Conservation (phyloP, 2,888 invertebrate species). For the Abrostola tripartita region DNA sequence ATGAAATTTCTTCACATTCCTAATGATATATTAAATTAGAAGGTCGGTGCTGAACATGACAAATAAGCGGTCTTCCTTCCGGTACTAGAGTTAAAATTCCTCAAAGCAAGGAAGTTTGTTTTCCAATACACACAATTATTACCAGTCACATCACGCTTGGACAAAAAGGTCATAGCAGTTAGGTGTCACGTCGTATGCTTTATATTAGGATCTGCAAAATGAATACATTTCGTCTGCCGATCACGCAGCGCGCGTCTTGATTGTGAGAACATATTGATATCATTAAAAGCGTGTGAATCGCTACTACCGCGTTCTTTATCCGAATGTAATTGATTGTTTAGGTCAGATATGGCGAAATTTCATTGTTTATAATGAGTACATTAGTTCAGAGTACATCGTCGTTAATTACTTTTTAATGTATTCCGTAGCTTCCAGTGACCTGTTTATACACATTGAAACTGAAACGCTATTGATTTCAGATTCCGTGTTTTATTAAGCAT, state of each 20-base stretch:
- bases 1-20: background rate
- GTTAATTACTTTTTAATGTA: no score
- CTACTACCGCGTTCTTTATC: slow-evolving; percentile 46
- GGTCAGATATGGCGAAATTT: slow-evolving; percentile 28
- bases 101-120: slow-evolving; percentile 39
- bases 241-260: slow-evolving; percentile 50
- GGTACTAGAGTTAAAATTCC: slow-evolving; percentile 29
- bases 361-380: background rate
- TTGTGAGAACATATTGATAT: slow-evolving; percentile 47
- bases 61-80: slow-evolving; percentile 47
- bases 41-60: slow-evolving; percentile 31
- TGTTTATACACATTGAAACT: slow-evolving; percentile 23
- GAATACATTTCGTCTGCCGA: slow-evolving; percentile 32
- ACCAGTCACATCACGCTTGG: slow-evolving; percentile 52
- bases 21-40: slow-evolving; percentile 5
- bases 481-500: slow-evolving; percentile 17
- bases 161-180: slow-evolving; percentile 43
- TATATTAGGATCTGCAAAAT: slow-evolving; percentile 44
- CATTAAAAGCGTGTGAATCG: slow-evolving; percentile 52
- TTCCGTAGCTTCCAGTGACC: slow-evolving; percentile 7
- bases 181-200: slow-evolving; percentile 19
- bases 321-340: slow-evolving; percentile 32
- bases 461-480: slow-evolving; percentile 6
- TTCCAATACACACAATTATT: slow-evolving; percentile 36
- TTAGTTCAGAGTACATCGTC: no score